These are phyloP conservation scores for Eremobia ochroleuca DNA, from an alignment of 2,888 invertebrate species.

Conservation along the genomic window DNA sequence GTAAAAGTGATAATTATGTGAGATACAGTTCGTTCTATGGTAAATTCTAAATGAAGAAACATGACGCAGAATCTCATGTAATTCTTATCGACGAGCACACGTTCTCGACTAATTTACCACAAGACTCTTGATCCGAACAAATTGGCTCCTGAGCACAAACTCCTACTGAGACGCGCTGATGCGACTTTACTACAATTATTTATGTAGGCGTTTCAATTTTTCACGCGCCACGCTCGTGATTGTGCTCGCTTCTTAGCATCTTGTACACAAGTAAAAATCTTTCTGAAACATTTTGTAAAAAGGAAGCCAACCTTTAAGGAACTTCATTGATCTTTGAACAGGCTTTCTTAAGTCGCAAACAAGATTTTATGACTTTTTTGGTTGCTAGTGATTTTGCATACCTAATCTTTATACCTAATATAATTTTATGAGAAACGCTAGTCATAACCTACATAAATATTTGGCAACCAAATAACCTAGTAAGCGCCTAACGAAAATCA, in stretches of 20 bases:
- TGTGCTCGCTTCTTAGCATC: background rate
- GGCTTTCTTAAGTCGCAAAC: background rate
- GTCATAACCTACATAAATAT: too few relatives aligned
- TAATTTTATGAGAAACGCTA: background rate
- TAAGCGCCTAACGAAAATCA: background rate
- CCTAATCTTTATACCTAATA: background rate
- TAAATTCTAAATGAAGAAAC: slow-evolving; percentile 47
- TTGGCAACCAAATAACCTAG: background rate
- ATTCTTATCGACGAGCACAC: slow-evolving; percentile 75
- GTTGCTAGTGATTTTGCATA: background rate
- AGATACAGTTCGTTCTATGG: slow-evolving; percentile 12
- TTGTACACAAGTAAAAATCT: background rate
- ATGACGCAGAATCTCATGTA: slow-evolving; percentile 67
- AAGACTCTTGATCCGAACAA: slow-evolving; percentile 72
- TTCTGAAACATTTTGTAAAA: slow-evolving; percentile 18
- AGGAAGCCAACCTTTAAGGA: background rate
- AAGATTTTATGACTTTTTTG: background rate
- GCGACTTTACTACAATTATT: slow-evolving; percentile 62
- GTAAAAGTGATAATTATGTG: background rate
- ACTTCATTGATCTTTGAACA: slow-evolving; percentile 9
- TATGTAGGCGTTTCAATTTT: slow-evolving; percentile 51
- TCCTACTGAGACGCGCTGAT: slow-evolving; percentile 49
- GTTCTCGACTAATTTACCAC: slow-evolving; percentile 69
- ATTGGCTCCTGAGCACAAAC: slow-evolving; percentile 60
- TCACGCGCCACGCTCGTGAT: background rate